These are phyloP conservation scores for Pogonognathellus flavescens DNA, from an alignment of 1,140 invertebrate species.

Conservation along the genomic window DNA sequence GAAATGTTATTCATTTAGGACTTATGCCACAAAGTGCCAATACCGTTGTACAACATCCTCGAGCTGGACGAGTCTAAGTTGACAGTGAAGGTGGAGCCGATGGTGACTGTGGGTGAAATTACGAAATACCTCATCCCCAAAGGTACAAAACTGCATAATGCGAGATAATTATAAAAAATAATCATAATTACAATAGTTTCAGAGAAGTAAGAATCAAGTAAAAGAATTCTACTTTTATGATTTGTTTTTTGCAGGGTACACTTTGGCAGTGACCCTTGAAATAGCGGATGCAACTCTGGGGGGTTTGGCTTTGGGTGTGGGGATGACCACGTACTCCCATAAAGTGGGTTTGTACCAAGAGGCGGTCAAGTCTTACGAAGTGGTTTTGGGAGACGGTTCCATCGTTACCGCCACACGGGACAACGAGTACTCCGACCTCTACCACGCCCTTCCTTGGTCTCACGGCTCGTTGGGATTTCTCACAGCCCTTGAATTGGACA, in stretches of 20 bases:
- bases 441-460: conserved; percentile 72
- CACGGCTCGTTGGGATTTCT: conserved; percentile 75
- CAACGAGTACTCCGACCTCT: conserved; percentile 73
- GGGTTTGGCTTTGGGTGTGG: conserved; percentile 74
- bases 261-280: conserved; percentile 74
- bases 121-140: conserved; percentile 72
- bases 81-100: conserved; percentile 72
- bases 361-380: conserved; percentile 72
- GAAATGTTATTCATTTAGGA: conserved; percentile 68
- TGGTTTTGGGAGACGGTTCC: conserved; percentile 73
- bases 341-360: conserved; percentile 74
- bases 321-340: conserved; percentile 73
- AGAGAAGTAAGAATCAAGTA: neutral
- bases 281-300: conserved; percentile 74
- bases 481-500: conserved; percentile 72
- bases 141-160: conserved; percentile 64
- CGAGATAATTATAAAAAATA: too few relatives aligned
- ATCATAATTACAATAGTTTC: too few relatives aligned
- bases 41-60: conserved; percentile 75
- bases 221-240: neutral
- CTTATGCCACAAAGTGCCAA: conserved; percentile 75
- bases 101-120: conserved; percentile 74
- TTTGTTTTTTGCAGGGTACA: conserved; percentile 70
- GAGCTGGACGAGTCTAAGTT: conserved; percentile 71
- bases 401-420: conserved; percentile 71